Evolutionary conservation across 1,140 invertebrate genomes (phyloP).

Genomic region (Sycobia sp.): DNA sequence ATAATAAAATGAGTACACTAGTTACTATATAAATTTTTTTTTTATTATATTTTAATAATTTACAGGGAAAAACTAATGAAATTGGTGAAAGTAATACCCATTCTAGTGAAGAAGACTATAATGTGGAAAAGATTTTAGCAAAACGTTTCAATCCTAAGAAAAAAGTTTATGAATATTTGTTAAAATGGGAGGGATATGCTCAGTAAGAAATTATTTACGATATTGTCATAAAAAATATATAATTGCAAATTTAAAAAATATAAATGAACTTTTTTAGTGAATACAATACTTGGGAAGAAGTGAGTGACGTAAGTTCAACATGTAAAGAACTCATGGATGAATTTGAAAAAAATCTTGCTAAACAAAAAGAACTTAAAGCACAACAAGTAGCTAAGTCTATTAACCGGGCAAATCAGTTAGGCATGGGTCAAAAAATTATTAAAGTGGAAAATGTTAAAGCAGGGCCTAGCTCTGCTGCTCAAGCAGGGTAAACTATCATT

Average conservation of each 20-base stretch:
- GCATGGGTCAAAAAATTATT: conserved; percentile 45
- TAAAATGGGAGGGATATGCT: conserved; percentile 81
- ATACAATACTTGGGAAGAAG: conserved; percentile 81
- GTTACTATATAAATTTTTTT: neutral
- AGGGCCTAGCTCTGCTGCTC: conserved; percentile 53
- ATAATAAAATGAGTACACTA: neutral
- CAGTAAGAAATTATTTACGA: conserved; percentile 64
- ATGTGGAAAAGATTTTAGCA: conserved; percentile 79
- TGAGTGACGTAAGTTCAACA: conserved; percentile 69
- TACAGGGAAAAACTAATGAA: conserved; percentile 41
- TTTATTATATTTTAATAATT: neutral
- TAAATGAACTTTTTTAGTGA: conserved; percentile 60
- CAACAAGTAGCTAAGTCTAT: conserved; percentile 57
- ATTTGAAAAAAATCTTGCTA: conserved; percentile 78
- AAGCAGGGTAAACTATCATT: conserved; percentile 50
- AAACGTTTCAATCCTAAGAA: conserved; percentile 79
- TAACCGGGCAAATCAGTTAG: conserved; percentile 30
- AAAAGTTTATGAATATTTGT: conserved; percentile 77
- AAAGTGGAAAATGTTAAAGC: conserved; percentile 53
- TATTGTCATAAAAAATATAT: neutral
- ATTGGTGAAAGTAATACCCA: conserved; percentile 52
- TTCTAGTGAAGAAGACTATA: conserved; percentile 66
- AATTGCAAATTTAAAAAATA: neutral
- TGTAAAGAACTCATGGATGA: conserved; percentile 78
- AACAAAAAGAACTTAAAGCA: conserved; percentile 74